A percentile compares a stretch with the other conserved stretches of the same genome.
Conservation (phyloP, 2,113 vertebrate species). For the Ranitomeya imitator region DNA sequence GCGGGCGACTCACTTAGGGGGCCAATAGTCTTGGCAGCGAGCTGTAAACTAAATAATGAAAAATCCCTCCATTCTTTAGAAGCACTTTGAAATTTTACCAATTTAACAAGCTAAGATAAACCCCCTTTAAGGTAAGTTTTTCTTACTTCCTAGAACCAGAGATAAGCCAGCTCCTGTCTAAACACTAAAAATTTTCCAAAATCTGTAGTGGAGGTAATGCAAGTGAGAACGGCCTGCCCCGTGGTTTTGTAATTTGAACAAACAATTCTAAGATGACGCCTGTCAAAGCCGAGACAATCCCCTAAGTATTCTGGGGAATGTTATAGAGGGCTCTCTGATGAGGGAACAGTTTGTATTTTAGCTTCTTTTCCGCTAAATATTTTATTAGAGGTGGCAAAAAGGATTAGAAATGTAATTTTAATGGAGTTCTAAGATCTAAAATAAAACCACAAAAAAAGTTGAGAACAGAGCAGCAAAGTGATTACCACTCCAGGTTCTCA, state of each 20-base stretch:
- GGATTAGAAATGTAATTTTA: constrained; percentile 27
- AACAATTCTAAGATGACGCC: not conserved
- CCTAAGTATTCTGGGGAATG: not conserved
- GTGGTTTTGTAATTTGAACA: not conserved
- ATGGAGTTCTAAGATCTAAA: constrained; percentile 5
- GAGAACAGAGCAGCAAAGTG: not conserved
- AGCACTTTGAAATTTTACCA: too few species aligned
- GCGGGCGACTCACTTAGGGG: too few species aligned
- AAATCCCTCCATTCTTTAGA: too few species aligned
- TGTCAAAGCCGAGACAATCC: not conserved
- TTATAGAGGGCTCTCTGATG: not conserved
- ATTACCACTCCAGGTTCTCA: not conserved
- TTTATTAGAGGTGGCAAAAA: constrained; percentile 4
- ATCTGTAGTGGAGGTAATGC: not conserved
- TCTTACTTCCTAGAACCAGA: not conserved
- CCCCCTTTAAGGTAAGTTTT: not conserved
- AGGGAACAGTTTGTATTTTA: not conserved
- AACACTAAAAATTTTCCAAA: not conserved
- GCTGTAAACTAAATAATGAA: too few species aligned
- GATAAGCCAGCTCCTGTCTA: not conserved
- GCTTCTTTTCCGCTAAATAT: constrained; percentile 18
- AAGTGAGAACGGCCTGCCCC: not conserved
- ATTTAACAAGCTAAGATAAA: too few species aligned
- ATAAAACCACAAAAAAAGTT: constrained; percentile 25
- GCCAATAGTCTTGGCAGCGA: too few species aligned